Conservation (phyloP, 2,797 vertebrate species). For the Manis pentadactyla region DNA sequence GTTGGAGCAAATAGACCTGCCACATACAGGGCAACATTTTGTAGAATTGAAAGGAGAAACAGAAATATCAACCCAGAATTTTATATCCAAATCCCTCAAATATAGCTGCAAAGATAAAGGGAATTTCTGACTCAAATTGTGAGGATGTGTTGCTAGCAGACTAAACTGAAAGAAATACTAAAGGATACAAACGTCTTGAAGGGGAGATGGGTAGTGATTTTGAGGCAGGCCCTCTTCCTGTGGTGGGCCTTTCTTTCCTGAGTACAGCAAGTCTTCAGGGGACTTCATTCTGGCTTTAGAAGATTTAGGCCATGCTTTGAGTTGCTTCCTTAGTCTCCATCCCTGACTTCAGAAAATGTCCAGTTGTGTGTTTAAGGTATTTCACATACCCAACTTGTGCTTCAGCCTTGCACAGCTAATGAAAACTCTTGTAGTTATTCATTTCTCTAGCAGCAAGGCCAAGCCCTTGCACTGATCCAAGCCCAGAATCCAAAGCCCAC, state of each 20-base stretch:
- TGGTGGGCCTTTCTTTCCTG: background rate
- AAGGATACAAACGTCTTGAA: background rate
- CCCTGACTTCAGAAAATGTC: background rate
- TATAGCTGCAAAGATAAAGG: background rate
- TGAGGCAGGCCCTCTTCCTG: background rate
- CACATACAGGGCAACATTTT: background rate
- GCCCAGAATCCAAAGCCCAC: background rate
- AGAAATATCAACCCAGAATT: background rate
- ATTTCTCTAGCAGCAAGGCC: background rate
- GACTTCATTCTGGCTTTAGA: background rate
- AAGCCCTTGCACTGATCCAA: background rate
- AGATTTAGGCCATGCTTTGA: background rate
- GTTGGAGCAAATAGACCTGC: background rate
- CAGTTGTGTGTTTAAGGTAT: fast-evolving
- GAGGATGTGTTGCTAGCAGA: background rate
- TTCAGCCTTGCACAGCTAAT: background rate
- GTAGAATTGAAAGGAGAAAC: background rate
- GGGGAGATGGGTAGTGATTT: background rate
- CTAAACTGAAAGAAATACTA: background rate
- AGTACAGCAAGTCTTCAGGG: background rate
- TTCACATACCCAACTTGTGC: background rate
- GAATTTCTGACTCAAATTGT: background rate
- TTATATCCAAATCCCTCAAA: background rate
- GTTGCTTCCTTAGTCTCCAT: no score
- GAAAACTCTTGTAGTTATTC: background rate